Evolutionary conservation across 2,113 vertebrate genomes (phyloP), one percentile per base, ranked within the genome.

Genomic region (Andinoacara biseriatus): DNA sequence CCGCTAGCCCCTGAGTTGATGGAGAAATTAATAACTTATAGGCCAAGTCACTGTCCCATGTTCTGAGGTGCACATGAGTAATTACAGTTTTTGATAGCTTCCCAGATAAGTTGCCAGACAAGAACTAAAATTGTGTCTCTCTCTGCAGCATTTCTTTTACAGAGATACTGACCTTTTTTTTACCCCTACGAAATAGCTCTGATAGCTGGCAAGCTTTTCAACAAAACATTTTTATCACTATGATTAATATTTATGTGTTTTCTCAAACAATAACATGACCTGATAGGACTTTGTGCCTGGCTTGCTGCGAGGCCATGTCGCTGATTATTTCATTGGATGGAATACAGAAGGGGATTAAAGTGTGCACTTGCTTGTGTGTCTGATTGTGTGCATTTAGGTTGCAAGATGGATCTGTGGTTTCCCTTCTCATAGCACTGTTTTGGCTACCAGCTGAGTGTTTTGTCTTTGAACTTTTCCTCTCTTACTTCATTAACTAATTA

Each of bases 21-120:
- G 87, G 91, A 91, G 93, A 89, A 91, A 94, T 94, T 91, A 92
- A 90, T 93, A 87, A 88, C 78, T 80, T 84, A 89, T 84, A 89
- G 87, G 61, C 87, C 90, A 86, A 90, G 54, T 86, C 78, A 62
- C 40, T 78, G 61, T 79, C 74, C 62, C 56, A 33, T 80, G 58
- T 78, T 86, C 61, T 72, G 76, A 80, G 57, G 43, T 31, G 9
- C 61, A 85, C 60, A 88, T 88, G 85, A 86, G 31, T 87, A 85
- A 89, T 90, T 83, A 54, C 75, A 82, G 33, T 52, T 78, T 91
- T 74, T 82, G 65, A 90, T 65, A 61, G 29, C 85, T 87, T 89
- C 78, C 83, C 54, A 81, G 65, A 87, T 76, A 67, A 77, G 57
- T 85, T 65, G 74, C 59, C 58, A 78, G 63, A 80, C 54, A 67